Evolutionary conservation across 2,113 vertebrate species (phyloP).

Genomic region (Oncorhynchus clarkii): DNA sequence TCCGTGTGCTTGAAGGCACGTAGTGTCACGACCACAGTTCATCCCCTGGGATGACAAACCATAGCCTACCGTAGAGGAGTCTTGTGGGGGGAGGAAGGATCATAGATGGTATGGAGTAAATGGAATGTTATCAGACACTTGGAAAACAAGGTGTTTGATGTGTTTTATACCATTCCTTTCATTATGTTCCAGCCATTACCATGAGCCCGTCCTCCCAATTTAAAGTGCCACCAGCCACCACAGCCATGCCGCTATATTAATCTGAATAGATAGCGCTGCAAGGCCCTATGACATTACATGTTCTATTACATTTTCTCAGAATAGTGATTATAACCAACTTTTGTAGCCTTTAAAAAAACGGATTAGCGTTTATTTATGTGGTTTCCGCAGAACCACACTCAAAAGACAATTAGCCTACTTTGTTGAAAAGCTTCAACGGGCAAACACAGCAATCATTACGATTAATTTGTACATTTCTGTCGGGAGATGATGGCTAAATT

Average conservation of each 20-base stretch:
- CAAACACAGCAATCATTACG: too few relatives aligned
- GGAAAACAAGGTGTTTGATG: too few relatives aligned
- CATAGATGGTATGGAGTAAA: too few relatives aligned
- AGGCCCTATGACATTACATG: not conserved
- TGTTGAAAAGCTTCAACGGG: too few relatives aligned
- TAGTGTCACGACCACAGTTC: slow-evolving; percentile 12
- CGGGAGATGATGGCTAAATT: not conserved
- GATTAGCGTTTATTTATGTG: not conserved
- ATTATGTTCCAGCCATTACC: too few relatives aligned
- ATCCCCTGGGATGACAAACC: slow-evolving; percentile 11
- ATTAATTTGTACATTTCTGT: not conserved
- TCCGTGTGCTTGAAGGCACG: not conserved
- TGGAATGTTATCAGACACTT: too few relatives aligned
- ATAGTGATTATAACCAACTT: not conserved
- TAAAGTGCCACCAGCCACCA: too few relatives aligned
- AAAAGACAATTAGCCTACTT: not conserved
- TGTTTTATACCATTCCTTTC: too few relatives aligned
- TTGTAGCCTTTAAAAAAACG: not conserved
- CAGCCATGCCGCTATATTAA: not conserved
- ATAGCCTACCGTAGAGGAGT: too few relatives aligned
- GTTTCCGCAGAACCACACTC: not conserved
- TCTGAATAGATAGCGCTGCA: not conserved
- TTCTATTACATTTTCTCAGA: not conserved
- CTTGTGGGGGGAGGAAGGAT: too few relatives aligned
- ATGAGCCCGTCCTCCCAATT: too few relatives aligned